Percentiles rank a stretch among this genome's conserved stretches.
These are phyloP conservation scores for Festucalex cinctus DNA, from an alignment of 2,113 vertebrate genomes.

Conservation along the genomic window DNA sequence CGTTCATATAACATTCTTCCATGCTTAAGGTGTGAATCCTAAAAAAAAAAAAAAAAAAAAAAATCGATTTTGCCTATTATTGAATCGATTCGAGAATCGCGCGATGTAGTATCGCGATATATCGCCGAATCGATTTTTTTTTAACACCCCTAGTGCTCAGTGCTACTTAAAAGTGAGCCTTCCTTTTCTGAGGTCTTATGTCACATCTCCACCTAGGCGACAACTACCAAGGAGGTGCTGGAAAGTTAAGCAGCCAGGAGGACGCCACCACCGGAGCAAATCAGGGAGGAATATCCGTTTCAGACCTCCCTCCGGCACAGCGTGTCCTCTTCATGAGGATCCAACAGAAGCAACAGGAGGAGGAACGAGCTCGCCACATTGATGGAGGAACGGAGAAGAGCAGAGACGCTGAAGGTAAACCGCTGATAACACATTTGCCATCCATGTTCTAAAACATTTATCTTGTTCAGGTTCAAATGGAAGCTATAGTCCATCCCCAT, in stretches of 20 bases:
- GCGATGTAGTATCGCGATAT: no score
- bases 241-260: conserved; percentile 66
- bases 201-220: conserved; percentile 59
- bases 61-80: no score
- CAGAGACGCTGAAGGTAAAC: conserved; percentile 81
- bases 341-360: conserved; percentile 94
- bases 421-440: neutral
- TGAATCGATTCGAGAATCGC: no score
- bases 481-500: neutral
- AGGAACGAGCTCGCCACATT: conserved; percentile 83
- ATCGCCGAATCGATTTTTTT: no score
- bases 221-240: conserved; percentile 70
- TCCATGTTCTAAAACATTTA: neutral
- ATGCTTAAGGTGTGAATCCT: no score
- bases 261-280: conserved; percentile 53
- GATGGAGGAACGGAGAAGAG: conserved; percentile 75
- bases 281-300: conserved; percentile 74
- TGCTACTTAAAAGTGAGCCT: neutral
- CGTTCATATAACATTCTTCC: no score
- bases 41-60: no score
- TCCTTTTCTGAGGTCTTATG: neutral
- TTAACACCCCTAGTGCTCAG: no score
- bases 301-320: conserved; percentile 90
- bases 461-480: neutral
- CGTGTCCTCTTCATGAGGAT: conserved; percentile 90